phyloP scores from a whole-genome alignment of 2,113 vertebrate genomes.

The Agapornis roseicollis region DNA sequence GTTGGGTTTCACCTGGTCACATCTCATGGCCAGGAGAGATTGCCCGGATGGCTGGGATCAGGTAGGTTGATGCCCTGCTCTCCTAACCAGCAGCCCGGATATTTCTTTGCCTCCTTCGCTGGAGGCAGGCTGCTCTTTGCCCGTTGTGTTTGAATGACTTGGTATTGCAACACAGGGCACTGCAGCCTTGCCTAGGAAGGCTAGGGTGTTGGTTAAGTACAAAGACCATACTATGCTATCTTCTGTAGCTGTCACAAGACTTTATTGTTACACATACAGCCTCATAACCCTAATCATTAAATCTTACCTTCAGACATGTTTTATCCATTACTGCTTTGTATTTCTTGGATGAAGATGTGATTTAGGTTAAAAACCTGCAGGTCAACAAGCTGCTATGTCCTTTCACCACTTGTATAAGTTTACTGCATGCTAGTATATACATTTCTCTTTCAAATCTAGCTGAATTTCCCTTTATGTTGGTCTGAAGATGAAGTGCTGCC shows the following conservation, averaged over 20 bases:
- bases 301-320: neutral
- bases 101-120: neutral
- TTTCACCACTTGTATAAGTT: neutral
- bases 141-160: neutral
- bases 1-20: neutral
- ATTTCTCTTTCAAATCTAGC: neutral
- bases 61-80: accelerated
- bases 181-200: neutral
- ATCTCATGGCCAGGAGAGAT: accelerated
- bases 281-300: neutral
- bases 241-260: neutral
- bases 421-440: neutral
- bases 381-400: no score
- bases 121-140: neutral
- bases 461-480: neutral
- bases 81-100: neutral
- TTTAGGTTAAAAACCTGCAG: neutral
- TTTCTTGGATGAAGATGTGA: neutral
- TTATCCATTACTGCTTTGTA: neutral
- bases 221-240: neutral
- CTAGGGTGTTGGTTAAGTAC: accelerated
- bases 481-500: neutral
- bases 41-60: neutral
- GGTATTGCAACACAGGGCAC: neutral
- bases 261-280: neutral